A percentile compares a stretch with the other conserved stretches of the same genome.
These are phyloP conservation scores for Drosophila neocordata DNA, from an alignment of 1,140 invertebrate species.

Conservation along the genomic window DNA sequence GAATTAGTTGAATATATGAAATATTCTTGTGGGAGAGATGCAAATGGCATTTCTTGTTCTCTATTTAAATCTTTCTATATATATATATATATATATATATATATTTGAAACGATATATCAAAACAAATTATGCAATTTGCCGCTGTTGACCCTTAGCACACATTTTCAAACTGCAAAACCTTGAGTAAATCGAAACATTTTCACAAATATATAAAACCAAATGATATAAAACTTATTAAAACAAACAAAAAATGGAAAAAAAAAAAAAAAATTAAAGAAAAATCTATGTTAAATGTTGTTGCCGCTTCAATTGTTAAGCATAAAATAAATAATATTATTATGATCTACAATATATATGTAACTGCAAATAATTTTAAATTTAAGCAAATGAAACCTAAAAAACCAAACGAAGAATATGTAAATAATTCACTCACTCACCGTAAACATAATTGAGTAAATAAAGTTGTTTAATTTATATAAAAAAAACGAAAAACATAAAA, in stretches of 20 bases:
- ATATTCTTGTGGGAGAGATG: neutral
- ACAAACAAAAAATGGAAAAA: conserved; percentile 10
- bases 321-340: conserved; percentile 63
- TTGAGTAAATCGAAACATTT: conserved; percentile 16
- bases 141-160: neutral
- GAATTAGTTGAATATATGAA: neutral
- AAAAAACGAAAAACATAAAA: conserved; percentile 24
- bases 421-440: conserved; percentile 49
- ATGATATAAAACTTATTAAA: conserved; percentile 15
- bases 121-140: neutral
- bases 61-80: no score
- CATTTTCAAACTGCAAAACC: conserved; percentile 2
- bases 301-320: conserved; percentile 75
- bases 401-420: conserved; percentile 50
- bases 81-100: no score
- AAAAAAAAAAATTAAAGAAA: conserved; percentile 35
- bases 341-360: conserved; percentile 32
- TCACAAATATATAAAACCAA: conserved; percentile 49
- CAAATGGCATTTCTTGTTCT: neutral
- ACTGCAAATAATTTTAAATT: conserved; percentile 61
- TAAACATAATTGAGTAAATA: conserved; percentile 76
- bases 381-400: conserved; percentile 47
- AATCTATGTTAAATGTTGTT: conserved; percentile 79
- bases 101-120: neutral
- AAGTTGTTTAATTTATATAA: conserved; percentile 82